Conservation (phyloP, 2,888 invertebrate species). For the Acanthococcus lagerstroemiae region DNA sequence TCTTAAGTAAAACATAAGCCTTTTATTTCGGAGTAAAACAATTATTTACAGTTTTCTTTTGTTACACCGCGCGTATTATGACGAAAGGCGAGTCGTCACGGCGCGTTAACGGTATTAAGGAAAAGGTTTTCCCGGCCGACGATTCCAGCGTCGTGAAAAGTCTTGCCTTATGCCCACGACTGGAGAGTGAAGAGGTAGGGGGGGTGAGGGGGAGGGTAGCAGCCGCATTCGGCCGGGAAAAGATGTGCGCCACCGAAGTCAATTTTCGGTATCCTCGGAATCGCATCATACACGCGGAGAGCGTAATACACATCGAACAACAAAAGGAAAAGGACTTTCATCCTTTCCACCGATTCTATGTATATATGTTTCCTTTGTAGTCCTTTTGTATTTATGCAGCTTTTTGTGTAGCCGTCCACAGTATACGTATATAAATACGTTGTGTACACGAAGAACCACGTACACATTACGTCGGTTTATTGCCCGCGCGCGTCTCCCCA, state of each 20-base stretch:
- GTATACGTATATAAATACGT: constrained; percentile 1
- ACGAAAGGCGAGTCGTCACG: constrained; percentile 4
- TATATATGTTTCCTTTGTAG: constrained; percentile 3
- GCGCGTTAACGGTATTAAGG: not conserved
- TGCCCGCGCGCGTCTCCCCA: constrained; percentile 3
- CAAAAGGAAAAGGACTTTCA: constrained; percentile 22
- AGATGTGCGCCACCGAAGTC: not conserved
- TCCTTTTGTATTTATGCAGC: constrained; percentile 5
- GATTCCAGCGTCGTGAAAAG: not conserved
- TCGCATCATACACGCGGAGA: constrained; percentile 10
- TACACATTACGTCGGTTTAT: constrained; percentile 13
- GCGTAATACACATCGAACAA: constrained; percentile 19
- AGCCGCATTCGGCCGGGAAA: too few relatives aligned
- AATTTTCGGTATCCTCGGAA: constrained; percentile 17
- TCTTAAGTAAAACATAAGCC: not conserved
- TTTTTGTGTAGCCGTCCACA: constrained; percentile 3
- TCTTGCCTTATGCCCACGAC: too few relatives aligned
- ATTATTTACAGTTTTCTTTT: constrained; percentile 26
- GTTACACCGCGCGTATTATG: constrained; percentile 9
- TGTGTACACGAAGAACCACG: too few relatives aligned
- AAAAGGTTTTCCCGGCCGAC: constrained; percentile 6
- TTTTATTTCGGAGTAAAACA: constrained; percentile 12
- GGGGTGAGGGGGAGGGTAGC: too few relatives aligned
- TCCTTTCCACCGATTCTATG: constrained; percentile 13
- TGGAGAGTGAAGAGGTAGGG: too few relatives aligned